A percentile compares a stretch with the other conserved stretches of the same genome.
These are phyloP conservation scores for Nephrocerus scutellatus DNA, from an alignment of 2,888 invertebrate species.

Conservation along the genomic window DNA sequence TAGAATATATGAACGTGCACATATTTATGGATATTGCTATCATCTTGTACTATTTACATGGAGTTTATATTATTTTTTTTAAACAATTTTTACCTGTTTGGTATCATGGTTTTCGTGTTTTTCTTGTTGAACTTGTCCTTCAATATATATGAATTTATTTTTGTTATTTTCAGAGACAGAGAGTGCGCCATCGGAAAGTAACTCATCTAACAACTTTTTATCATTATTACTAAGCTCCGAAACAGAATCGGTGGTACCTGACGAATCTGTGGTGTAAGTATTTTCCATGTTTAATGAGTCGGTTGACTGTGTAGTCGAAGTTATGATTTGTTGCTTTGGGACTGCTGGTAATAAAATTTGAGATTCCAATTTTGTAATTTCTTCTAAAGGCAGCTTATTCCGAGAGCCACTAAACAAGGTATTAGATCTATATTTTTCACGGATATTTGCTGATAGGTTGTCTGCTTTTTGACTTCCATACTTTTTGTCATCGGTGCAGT, in stretches of 20 bases:
- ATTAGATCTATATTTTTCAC: conserved; percentile 41
- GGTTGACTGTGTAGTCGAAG: conserved; percentile 13
- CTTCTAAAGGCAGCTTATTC: conserved; percentile 37
- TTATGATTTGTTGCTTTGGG: conserved; percentile 3
- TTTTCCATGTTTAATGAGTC: conserved; percentile 1
- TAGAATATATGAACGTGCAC: too few species aligned
- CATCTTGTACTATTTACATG: too few species aligned
- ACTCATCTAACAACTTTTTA: conserved; percentile 42
- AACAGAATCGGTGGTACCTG: conserved; percentile 21
- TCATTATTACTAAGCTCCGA: conserved; percentile 37
- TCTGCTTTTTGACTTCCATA: conserved; percentile 18
- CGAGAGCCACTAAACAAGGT: conserved; percentile 39
- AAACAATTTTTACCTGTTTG: conserved; percentile 16
- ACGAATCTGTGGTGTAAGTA: conserved; percentile 14
- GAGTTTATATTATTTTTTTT: too few species aligned
- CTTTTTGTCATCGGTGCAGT: conserved; percentile 53
- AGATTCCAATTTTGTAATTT: conserved; percentile 38
- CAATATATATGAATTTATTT: too few species aligned
- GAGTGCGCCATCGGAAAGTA: conserved; percentile 40
- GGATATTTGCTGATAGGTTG: conserved; percentile 13
- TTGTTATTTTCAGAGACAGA: too few species aligned
- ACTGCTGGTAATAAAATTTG: conserved; percentile 32
- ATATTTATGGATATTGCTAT: too few species aligned
- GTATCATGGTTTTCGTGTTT: conserved; percentile 6
- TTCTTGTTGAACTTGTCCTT: too few species aligned